phyloP scores from a whole-genome alignment of 2,797 vertebrate species.

The Caiman crocodilus region DNA sequence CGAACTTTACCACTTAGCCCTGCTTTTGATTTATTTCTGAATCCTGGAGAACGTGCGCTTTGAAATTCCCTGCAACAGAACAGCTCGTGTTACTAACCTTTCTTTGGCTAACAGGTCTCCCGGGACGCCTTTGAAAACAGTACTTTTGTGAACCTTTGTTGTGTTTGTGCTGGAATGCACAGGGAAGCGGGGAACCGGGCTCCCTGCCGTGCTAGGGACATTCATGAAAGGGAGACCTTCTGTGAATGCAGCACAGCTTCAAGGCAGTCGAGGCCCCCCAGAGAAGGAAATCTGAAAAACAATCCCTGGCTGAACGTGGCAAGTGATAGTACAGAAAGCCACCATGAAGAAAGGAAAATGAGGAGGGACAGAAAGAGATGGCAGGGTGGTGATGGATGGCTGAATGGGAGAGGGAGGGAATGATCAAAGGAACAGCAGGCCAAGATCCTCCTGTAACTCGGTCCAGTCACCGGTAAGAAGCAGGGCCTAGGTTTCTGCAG shows the following conservation, averaged over 20 bases:
- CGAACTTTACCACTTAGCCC: neutral
- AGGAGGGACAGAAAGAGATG: neutral
- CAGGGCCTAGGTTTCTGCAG: neutral
- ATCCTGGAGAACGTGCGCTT: neutral
- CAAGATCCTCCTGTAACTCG: neutral
- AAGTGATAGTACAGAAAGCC: neutral
- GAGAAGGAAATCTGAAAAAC: slow-evolving; percentile 12
- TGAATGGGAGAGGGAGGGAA: neutral
- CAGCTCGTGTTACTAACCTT: neutral
- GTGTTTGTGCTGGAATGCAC: neutral
- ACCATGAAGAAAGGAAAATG: neutral
- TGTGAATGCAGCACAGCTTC: neutral
- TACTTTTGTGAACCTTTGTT: neutral
- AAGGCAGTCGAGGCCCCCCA: neutral
- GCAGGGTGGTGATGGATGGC: neutral
- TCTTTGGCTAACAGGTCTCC: neutral
- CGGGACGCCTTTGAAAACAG: neutral
- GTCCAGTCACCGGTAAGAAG: neutral
- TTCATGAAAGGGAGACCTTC: neutral
- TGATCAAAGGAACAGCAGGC: neutral
- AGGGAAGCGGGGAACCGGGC: neutral
- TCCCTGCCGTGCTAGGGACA: neutral
- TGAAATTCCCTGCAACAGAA: neutral
- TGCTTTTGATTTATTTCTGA: neutral
- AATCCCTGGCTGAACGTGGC: neutral